Percentiles rank a stretch among this genome's conserved stretches.
These are phyloP conservation scores for Mus spicilegus DNA, from an alignment of 2,113 vertebrate species.

Conservation along the genomic window DNA sequence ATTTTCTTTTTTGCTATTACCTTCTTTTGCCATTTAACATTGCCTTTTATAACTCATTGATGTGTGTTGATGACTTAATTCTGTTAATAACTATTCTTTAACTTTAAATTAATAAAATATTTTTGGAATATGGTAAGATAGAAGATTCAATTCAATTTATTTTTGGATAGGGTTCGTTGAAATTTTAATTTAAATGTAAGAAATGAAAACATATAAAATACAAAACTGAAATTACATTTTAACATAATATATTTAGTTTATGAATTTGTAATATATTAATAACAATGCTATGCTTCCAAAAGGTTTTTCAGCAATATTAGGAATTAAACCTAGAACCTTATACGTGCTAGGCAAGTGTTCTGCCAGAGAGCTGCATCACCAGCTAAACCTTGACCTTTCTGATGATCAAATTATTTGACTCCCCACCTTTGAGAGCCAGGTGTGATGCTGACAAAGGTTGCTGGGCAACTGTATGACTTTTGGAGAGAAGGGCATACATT, in stretches of 20 bases:
- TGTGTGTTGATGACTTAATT: not conserved
- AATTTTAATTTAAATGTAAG: conserved; percentile 21
- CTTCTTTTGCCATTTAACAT: not conserved
- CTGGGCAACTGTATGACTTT: not conserved
- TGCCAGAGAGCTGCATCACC: not conserved
- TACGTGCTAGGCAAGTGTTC: not conserved
- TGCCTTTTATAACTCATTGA: not conserved
- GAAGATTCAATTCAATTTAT: not conserved
- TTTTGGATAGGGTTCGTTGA: not conserved
- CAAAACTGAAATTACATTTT: not conserved
- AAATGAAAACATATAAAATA: conserved; percentile 5
- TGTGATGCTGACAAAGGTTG: not conserved
- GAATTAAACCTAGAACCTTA: not conserved
- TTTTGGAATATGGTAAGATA: not conserved
- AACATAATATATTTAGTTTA: not conserved
- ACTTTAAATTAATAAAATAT: not conserved
- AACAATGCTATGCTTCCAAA: conserved; percentile 12
- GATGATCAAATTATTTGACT: not conserved
- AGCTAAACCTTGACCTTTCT: not conserved
- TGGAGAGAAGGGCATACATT: not conserved
- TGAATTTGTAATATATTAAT: not conserved
- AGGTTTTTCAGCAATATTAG: not conserved
- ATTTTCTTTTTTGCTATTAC: not conserved
- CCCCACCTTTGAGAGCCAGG: not conserved
- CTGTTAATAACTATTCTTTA: not conserved